Percentiles rank a stretch among this genome's conserved stretches.
These are phyloP conservation scores for Macrochelys suwanniensis DNA, from an alignment of 2,797 vertebrate genomes.

Conservation along the genomic window DNA sequence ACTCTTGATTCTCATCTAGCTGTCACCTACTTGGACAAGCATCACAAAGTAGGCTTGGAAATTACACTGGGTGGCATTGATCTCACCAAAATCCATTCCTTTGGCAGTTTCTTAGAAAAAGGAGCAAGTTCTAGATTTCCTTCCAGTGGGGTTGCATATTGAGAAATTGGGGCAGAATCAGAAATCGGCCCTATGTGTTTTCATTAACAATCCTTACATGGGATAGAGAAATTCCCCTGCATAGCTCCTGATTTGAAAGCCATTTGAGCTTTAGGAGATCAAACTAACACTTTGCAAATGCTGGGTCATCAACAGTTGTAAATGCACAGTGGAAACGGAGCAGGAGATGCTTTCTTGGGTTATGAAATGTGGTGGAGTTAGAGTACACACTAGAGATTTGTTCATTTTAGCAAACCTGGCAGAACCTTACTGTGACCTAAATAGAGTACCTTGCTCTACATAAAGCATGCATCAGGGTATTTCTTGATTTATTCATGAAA, in stretches of 20 bases:
- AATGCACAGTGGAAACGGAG: constrained; percentile 47
- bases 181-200: not conserved
- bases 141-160: not conserved
- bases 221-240: constrained; percentile 10
- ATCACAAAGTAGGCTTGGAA: constrained; percentile 17
- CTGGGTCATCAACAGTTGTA: constrained; percentile 70
- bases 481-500: constrained; percentile 89
- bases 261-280: constrained; percentile 56
- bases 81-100: constrained; percentile 24
- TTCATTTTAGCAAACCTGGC: constrained; percentile 86
- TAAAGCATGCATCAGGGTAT: constrained; percentile 87
- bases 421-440: constrained; percentile 86
- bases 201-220: not conserved
- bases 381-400: constrained; percentile 81
- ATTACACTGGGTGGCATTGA: not conserved
- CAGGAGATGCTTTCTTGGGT: constrained; percentile 78
- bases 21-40: constrained; percentile 21
- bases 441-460: constrained; percentile 87
- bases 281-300: constrained; percentile 61
- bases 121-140: constrained; percentile 13
- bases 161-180: not conserved
- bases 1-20: constrained; percentile 34
- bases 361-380: constrained; percentile 78
- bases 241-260: constrained; percentile 56
- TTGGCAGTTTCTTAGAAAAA: constrained; percentile 23